phyloP scores from a whole-genome alignment of 1,140 invertebrate species.

The Harlomillsia oculata region DNA sequence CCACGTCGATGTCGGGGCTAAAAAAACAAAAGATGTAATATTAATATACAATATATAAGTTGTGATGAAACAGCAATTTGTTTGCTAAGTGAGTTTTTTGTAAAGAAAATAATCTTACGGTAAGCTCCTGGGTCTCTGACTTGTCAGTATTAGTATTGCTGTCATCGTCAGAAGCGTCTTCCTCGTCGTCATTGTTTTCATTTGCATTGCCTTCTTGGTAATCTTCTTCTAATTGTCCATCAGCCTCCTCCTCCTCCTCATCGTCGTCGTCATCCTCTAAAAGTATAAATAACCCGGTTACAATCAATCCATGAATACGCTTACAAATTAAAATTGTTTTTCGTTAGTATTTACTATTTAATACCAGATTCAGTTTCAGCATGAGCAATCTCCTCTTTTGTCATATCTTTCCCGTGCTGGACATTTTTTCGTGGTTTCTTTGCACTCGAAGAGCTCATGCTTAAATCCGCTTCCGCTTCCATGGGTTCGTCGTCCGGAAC shows the following conservation, averaged over 20 bases:
- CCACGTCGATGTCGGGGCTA: no score
- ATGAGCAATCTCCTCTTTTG: constrained; percentile 14
- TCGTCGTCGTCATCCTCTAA: constrained; percentile 27
- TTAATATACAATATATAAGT: no score
- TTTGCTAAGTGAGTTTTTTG: no score
- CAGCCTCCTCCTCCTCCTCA: constrained; percentile 40
- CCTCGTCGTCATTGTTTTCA: background rate
- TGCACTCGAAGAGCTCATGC: background rate
- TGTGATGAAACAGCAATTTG: no score
- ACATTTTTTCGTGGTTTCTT: background rate
- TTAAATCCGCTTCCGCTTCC: background rate
- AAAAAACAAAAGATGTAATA: no score
- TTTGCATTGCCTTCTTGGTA: constrained; percentile 1
- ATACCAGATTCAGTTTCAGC: constrained; percentile 5
- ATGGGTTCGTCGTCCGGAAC: constrained; percentile 45
- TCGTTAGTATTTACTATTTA: background rate
- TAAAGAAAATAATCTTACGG: no score
- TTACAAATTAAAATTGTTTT: background rate
- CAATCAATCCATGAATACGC: background rate
- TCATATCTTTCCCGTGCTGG: constrained; percentile 4
- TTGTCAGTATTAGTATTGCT: background rate
- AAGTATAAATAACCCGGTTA: background rate
- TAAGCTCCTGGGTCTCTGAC: no score
- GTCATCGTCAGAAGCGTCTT: no score
- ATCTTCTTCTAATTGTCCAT: constrained; percentile 21